Evolutionary conservation across 2,888 invertebrate genomes (phyloP).

Genomic region (Leptarthrus brevirostris): DNA sequence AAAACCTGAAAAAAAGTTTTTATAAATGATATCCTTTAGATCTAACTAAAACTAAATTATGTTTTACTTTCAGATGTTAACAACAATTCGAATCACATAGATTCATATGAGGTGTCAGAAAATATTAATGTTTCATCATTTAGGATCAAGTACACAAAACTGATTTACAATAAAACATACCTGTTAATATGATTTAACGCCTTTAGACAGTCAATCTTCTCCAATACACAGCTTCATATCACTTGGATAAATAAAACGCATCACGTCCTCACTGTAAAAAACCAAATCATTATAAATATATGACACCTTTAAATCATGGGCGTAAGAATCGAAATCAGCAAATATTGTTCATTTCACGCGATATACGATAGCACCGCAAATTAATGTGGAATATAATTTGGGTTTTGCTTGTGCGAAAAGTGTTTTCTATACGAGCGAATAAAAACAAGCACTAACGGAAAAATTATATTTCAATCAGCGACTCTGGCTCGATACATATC

Average conservation of each 20-base stretch:
- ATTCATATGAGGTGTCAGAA: slow-evolving; percentile 54
- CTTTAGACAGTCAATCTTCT: no score
- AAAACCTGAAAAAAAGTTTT: no score
- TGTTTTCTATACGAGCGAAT: slow-evolving; percentile 47
- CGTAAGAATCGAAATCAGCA: no score
- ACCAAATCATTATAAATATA: no score
- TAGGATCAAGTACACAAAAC: background rate
- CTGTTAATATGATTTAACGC: no score
- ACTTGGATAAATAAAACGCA: no score
- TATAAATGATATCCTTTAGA: no score
- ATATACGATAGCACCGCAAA: slow-evolving; percentile 48
- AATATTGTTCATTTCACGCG: no score
- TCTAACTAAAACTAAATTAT: background rate
- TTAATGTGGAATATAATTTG: slow-evolving; percentile 42
- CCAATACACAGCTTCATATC: no score
- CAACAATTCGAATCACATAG: slow-evolving; percentile 47
- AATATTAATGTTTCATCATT: slow-evolving; percentile 35
- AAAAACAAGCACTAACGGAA: slow-evolving; percentile 44
- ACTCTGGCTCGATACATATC: slow-evolving; percentile 43
- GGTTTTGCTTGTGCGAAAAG: slow-evolving; percentile 53
- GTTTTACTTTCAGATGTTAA: slow-evolving; percentile 18
- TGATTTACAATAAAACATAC: no score
- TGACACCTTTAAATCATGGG: no score
- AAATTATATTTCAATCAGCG: slow-evolving; percentile 44
- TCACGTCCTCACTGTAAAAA: no score